Evolutionary conservation across 1,140 invertebrate genomes (phyloP).

Genomic region (Argopecten irradians): DNA sequence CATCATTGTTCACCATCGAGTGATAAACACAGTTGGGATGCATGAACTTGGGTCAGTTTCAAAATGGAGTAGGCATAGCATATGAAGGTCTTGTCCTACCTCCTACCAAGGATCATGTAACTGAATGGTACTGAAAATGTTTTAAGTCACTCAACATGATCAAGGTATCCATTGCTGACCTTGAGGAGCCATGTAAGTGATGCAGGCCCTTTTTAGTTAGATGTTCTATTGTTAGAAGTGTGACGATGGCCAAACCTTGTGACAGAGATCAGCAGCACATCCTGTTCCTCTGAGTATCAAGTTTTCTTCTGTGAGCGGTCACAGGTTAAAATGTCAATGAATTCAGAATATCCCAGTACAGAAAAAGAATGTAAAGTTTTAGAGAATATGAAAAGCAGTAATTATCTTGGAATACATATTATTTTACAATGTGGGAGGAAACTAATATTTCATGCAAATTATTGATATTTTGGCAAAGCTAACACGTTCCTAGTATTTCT

Average conservation of each 20-base stretch:
- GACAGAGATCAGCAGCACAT: not conserved
- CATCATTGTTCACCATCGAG: too few relatives aligned
- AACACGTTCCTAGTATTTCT: not conserved
- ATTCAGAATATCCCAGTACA: not conserved
- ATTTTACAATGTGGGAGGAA: constrained; percentile 16
- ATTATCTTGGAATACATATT: constrained; percentile 6
- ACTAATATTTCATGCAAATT: constrained; percentile 9
- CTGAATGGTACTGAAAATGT: too few relatives aligned
- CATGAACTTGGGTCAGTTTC: too few relatives aligned
- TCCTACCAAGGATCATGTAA: too few relatives aligned
- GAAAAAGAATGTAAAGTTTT: not conserved
- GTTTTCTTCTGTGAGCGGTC: not conserved
- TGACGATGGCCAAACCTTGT: not conserved
- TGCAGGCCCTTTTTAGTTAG: too few relatives aligned
- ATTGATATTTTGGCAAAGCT: constrained; percentile 18
- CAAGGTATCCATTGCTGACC: too few relatives aligned
- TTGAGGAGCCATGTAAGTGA: too few relatives aligned
- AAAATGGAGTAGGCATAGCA: too few relatives aligned
- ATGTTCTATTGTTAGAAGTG: not conserved
- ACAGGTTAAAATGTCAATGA: not conserved
- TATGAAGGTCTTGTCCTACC: too few relatives aligned
- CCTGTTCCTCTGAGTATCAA: not conserved
- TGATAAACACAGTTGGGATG: too few relatives aligned
- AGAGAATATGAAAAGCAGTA: constrained; percentile 12
- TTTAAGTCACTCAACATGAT: too few relatives aligned